Conservation (phyloP, 2,888 invertebrate species). For the Polydrusus tereticollis region DNA sequence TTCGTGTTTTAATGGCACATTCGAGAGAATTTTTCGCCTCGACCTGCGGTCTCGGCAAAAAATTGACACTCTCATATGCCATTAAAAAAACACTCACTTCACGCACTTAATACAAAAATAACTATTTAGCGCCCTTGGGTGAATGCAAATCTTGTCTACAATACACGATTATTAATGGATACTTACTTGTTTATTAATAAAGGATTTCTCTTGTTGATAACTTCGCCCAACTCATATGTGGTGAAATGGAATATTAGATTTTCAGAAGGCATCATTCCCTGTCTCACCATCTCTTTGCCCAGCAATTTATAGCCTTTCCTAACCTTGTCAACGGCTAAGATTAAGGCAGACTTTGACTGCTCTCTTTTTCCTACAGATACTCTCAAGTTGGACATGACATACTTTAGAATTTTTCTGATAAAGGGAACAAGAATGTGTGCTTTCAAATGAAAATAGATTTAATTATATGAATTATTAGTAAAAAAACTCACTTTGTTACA, state of each 20-base stretch:
- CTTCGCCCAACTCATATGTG: conserved; percentile 73
- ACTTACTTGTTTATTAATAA: conserved; percentile 74
- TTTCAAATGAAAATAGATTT: too few species aligned
- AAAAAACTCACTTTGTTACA: conserved; percentile 65
- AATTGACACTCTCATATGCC: too few species aligned
- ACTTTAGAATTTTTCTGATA: conserved; percentile 71
- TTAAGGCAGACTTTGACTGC: conserved; percentile 74
- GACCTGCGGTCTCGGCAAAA: too few species aligned
- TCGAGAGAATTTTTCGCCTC: too few species aligned
- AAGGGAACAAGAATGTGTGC: background rate
- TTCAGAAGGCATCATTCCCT: conserved; percentile 75
- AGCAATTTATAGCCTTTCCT: conserved; percentile 73
- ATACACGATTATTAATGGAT: background rate
- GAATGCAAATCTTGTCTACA: too few species aligned
- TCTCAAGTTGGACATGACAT: conserved; percentile 74
- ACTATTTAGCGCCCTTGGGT: too few species aligned
- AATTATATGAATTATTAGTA: background rate
- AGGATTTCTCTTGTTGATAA: conserved; percentile 71
- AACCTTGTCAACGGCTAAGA: conserved; percentile 71
- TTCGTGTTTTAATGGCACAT: too few species aligned
- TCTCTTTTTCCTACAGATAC: conserved; percentile 76
- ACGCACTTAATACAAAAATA: too few species aligned
- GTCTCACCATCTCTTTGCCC: conserved; percentile 71
- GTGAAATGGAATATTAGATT: conserved; percentile 79
- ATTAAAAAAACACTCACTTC: too few species aligned